A percentile compares a stretch with the other conserved stretches of the same genome.
phyloP scores from a whole-genome alignment of 2,888 invertebrate species.

The Monopis laevigella region DNA sequence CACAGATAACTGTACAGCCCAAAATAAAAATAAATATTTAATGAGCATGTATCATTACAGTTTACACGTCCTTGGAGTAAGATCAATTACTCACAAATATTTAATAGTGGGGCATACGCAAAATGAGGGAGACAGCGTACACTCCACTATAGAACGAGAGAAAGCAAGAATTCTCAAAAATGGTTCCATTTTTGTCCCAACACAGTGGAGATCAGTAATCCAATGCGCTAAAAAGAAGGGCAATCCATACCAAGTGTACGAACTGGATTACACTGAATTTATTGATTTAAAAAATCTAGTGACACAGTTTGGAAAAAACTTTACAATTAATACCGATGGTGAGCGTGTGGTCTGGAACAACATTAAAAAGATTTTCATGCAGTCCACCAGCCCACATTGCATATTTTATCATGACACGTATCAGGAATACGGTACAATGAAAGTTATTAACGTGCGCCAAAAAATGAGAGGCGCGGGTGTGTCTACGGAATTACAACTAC shows the following conservation, averaged over 20 bases:
- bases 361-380: not conserved
- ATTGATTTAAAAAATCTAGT: not conserved
- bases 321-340: not conserved
- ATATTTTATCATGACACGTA: not conserved
- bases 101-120: conserved; percentile 21
- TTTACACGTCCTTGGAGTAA: not conserved
- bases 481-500: not conserved
- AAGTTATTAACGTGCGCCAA: conserved; percentile 16
- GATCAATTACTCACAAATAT: conserved; percentile 21
- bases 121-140: conserved; percentile 21
- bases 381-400: too few species aligned
- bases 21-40: conserved; percentile 7
- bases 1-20: conserved; percentile 1
- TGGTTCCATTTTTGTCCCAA: conserved; percentile 22
- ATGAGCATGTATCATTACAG: conserved; percentile 4
- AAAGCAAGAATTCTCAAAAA: conserved; percentile 20
- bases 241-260: conserved; percentile 13
- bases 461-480: conserved; percentile 22
- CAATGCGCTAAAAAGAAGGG: conserved; percentile 18
- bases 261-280: not conserved
- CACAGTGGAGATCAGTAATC: conserved; percentile 22
- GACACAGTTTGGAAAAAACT: not conserved
- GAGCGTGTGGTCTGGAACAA: too few species aligned
- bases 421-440: not conserved
- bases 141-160: conserved; percentile 20